Percentiles rank a stretch among this genome's conserved stretches.
Conservation (phyloP, 2,797 vertebrate species). For the Huso huso region DNA sequence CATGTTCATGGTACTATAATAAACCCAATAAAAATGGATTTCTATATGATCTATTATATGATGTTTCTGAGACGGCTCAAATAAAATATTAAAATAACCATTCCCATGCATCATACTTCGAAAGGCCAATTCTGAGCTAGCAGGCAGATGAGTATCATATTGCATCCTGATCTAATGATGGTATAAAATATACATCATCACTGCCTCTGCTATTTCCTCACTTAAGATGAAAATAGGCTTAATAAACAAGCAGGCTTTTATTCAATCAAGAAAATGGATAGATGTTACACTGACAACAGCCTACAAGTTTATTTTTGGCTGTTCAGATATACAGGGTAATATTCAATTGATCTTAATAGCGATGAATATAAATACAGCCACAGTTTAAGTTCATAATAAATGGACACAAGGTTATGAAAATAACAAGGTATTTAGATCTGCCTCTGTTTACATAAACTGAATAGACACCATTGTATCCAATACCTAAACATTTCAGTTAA, state of each 20-base stretch:
- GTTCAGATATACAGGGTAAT: background rate
- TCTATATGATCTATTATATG: conserved; percentile 31
- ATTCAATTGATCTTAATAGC: too few species aligned
- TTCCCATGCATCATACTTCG: conserved; percentile 40
- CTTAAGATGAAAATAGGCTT: conserved; percentile 38
- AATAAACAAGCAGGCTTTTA: conserved; percentile 28
- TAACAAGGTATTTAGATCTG: too few species aligned
- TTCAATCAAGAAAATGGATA: conserved; percentile 19
- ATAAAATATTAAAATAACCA: conserved; percentile 50
- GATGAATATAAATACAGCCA: too few species aligned
- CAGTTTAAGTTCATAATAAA: too few species aligned
- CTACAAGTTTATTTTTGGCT: background rate
- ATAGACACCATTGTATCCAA: too few species aligned
- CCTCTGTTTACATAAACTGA: too few species aligned
- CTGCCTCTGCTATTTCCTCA: conserved; percentile 32
- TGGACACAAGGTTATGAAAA: too few species aligned
- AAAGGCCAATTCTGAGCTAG: conserved; percentile 48
- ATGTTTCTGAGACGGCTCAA: conserved; percentile 43
- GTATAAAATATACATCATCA: conserved; percentile 35
- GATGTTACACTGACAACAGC: conserved; percentile 12
- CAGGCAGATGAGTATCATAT: conserved; percentile 38
- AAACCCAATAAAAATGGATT: conserved; percentile 43
- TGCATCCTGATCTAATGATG: conserved; percentile 40
- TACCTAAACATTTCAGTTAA: too few species aligned
- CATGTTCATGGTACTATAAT: conserved; percentile 20